A percentile compares a stretch with the other conserved stretches of the same genome.
phyloP scores from a whole-genome alignment of 2,888 invertebrate species.

The Cataglyphis livida region DNA sequence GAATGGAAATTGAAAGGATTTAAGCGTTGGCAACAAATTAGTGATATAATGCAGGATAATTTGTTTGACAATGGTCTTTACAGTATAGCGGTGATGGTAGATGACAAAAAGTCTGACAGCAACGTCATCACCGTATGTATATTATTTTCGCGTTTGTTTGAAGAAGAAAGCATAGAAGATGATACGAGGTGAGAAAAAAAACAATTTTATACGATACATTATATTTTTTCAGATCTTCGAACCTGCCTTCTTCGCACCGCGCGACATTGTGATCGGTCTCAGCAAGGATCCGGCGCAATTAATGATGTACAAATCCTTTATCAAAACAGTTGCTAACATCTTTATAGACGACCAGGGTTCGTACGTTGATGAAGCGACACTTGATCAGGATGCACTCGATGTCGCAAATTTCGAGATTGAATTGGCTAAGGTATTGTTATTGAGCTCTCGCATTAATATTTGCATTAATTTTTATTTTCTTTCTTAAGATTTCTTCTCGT shows the following conservation, averaged over 20 bases:
- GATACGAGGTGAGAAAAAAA: too few relatives aligned
- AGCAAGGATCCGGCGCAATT: neutral
- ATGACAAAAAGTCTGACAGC: neutral
- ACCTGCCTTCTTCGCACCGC: neutral
- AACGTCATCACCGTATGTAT: slow-evolving; percentile 5
- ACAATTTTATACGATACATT: neutral
- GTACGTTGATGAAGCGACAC: neutral
- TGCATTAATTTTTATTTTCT: neutral
- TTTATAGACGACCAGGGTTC: neutral
- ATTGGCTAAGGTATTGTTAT: slow-evolving; percentile 6
- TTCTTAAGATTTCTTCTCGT: neutral
- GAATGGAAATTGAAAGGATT: neutral
- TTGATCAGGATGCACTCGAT: neutral
- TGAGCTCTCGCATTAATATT: neutral
- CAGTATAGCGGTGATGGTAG: neutral
- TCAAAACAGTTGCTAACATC: neutral
- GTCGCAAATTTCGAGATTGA: slow-evolving; percentile 17
- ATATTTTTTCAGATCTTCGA: neutral
- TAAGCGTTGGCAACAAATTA: slow-evolving; percentile 9
- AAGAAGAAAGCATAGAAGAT: neutral
- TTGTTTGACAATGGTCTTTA: neutral
- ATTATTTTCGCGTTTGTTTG: neutral
- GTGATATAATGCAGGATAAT: neutral
- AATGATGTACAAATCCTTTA: neutral
- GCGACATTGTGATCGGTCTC: neutral